Percentiles rank a stretch among this genome's conserved stretches.
Conservation (phyloP, 1,140 invertebrate genomes). For the Lepidurus apus region DNA sequence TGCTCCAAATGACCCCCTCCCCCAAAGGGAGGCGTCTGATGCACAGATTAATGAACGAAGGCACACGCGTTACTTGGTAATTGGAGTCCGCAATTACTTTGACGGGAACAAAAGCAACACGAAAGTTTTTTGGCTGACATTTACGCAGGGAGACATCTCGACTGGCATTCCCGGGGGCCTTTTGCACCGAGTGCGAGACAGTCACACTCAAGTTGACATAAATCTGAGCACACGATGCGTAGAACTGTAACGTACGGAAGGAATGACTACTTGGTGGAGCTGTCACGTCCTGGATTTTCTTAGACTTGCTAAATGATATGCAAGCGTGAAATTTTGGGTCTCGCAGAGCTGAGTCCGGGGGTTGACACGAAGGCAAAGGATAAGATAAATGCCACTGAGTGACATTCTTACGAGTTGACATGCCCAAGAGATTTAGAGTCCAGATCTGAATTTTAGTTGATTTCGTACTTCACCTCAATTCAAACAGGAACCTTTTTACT, state of each 20-base stretch:
- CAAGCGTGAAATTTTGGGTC: not conserved
- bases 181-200: constrained; percentile 13
- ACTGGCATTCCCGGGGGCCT: not conserved
- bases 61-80: constrained; percentile 6
- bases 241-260: constrained; percentile 11
- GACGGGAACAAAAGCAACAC: not conserved
- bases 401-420: not conserved
- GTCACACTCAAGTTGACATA: constrained; percentile 10
- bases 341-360: not conserved
- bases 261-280: not conserved
- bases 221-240: constrained; percentile 7
- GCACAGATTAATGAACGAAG: not conserved
- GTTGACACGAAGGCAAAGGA: not conserved
- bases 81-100: constrained; percentile 16
- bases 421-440: not conserved
- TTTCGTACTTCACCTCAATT: not conserved
- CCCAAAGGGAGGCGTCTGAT: not conserved
- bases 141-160: not conserved
- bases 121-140: not conserved
- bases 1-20: not conserved
- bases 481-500: not conserved
- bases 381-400: constrained; percentile 19
- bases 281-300: constrained; percentile 18
- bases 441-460: not conserved
- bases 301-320: constrained; percentile 19